These are phyloP conservation scores for Hapalemur alaotrensis DNA, from an alignment of 2,797 vertebrate species.

Conservation along the genomic window DNA sequence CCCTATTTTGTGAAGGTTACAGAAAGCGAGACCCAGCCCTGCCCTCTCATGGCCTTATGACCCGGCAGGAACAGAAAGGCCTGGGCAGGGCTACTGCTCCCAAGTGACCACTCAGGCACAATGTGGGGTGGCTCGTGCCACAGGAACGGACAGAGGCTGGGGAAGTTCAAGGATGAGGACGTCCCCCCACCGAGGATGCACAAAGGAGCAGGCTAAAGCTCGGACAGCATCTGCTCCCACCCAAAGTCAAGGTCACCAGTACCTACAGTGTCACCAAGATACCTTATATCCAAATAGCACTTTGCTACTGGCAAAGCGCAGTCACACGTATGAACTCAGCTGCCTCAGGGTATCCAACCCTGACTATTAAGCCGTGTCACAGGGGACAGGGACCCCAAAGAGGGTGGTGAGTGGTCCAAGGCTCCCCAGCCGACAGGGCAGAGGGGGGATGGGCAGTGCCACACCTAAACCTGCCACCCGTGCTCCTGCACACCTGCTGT, in stretches of 20 bases:
- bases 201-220: not conserved
- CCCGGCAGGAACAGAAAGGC: not conserved
- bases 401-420: not conserved
- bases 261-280: not conserved
- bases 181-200: too few relatives aligned
- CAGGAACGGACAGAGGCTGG: not conserved
- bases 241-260: not conserved
- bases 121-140: not conserved
- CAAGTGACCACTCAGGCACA: not conserved
- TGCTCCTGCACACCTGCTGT: not conserved
- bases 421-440: not conserved
- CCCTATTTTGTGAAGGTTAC: not conserved
- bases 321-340: fast-evolving
- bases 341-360: fast-evolving
- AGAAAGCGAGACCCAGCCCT: not conserved
- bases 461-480: not conserved
- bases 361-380: not conserved
- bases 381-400: not conserved
- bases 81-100: fast-evolving
- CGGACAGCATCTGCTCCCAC: too few relatives aligned
- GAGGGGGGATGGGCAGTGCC: not conserved
- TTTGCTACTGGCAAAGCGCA: not conserved
- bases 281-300: not conserved
- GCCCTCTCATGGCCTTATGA: fast-evolving
- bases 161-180: not conserved